Evolutionary conservation across 2,797 vertebrate species (phyloP), one percentile per base, ranked within the genome.

Genomic region (Semotilus atromaculatus): DNA sequence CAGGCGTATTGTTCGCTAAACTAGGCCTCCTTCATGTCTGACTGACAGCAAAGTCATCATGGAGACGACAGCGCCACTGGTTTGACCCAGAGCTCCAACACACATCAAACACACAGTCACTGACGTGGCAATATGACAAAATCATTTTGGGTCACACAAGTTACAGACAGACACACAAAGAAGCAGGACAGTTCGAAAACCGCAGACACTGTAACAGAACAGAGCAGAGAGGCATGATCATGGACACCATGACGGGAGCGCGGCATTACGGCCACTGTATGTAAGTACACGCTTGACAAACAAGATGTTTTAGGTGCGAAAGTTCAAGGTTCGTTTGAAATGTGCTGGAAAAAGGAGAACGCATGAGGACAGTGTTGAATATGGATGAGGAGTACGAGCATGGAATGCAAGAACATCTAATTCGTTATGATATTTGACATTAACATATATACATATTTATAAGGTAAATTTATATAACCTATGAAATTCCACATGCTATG

Each of bases 41-140:
- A 91, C 90, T 93, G 94, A 94, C 93, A 94, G 92, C 92, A 89
- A 93, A 93, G 93, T 93, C 94, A 94, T 93, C 92, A 87, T 87
- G 84, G 89, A 91, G 90, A 92, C 90, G 87, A 90, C 90, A 73
- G 89, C 89, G 89, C 92, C 91, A 89, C 89, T 87, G 89, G 90
- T 89, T 85, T 91, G 91, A 89, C 93, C 89, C 89, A 84, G 75
- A 86, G 88, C 91, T 85, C 67, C 45, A 88, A 64, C 60, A 45
- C 75, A 40, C 75, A 80, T 81, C 53, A 84, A 77, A 87, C 79
- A 88, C 80, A 75, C 71, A 88, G 77, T 60, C 68, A 66, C 81
- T 86, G 83, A 86, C 84, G 82, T 75, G 74, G 60, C 82, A 76
- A 81, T 82, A 73, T 85, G 81, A 88, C 86, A 86, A 64, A 83